These are phyloP conservation scores for Pavo muticus DNA, from an alignment of 2,113 vertebrate species.

Conservation along the genomic window DNA sequence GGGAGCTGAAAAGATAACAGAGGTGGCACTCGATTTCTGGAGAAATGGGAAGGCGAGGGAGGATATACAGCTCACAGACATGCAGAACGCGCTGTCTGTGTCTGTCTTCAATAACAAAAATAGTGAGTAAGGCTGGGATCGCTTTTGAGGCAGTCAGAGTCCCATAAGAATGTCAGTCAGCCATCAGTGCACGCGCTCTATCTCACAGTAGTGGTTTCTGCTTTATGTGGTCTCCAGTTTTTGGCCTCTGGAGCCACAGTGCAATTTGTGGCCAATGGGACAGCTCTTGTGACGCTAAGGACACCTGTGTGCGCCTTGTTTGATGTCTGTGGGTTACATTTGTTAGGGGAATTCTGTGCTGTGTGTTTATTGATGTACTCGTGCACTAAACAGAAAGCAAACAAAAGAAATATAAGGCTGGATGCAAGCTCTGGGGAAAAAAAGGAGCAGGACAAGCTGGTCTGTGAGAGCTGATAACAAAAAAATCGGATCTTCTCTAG, in stretches of 20 bases:
- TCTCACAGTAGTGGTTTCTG: not conserved
- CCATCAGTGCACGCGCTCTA: not conserved
- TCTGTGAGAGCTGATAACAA: not conserved
- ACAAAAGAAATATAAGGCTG: not conserved
- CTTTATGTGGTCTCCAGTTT: not conserved
- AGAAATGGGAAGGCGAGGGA: constrained; percentile 82
- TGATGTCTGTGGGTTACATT: accelerated
- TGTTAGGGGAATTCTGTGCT: not conserved
- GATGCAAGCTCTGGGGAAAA: not conserved
- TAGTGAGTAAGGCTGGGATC: constrained; percentile 80
- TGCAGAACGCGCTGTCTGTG: constrained; percentile 83
- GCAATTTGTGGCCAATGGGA: not conserved
- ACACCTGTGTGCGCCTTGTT: not conserved
- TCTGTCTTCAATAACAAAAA: constrained; percentile 93
- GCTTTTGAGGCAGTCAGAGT: not conserved
- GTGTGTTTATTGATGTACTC: not conserved
- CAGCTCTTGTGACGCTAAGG: not conserved
- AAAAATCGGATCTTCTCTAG: not conserved
- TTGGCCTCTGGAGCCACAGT: not conserved
- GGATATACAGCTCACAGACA: constrained; percentile 86
- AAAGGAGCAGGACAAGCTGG: not conserved
- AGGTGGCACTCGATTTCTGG: constrained; percentile 91
- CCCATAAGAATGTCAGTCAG: not conserved
- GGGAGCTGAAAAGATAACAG: constrained; percentile 88
- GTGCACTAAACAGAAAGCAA: not conserved